Evolutionary conservation across 1,140 invertebrate species (phyloP).

Genomic region (Condylostylus longicornis): DNA sequence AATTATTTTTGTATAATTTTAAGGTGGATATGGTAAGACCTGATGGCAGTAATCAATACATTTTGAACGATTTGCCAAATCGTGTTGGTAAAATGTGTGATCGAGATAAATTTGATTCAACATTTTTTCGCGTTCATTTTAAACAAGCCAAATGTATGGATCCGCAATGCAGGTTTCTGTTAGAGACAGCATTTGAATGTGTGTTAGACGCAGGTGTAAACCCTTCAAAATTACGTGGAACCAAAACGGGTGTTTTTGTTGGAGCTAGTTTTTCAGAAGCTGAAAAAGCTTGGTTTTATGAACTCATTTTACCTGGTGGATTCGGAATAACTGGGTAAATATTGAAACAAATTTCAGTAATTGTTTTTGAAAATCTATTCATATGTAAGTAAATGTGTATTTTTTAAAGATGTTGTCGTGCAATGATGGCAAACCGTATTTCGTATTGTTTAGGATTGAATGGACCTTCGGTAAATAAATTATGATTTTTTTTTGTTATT

Average conservation of each 20-base stretch:
- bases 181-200: conserved; percentile 27
- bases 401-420: conserved; percentile 51
- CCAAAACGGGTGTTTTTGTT: conserved; percentile 55
- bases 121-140: conserved; percentile 62
- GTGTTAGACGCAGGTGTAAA: conserved; percentile 16
- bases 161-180: conserved; percentile 29
- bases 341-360: neutral
- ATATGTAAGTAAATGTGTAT: neutral
- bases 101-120: conserved; percentile 65
- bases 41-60: too few relatives aligned
- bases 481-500: neutral
- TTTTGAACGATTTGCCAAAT: too few relatives aligned
- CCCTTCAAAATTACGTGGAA: conserved; percentile 37
- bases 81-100: conserved; percentile 66
- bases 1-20: too few relatives aligned
- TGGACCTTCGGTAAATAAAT: conserved; percentile 40
- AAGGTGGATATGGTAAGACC: too few relatives aligned
- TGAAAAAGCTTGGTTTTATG: conserved; percentile 44
- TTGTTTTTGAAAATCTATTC: neutral
- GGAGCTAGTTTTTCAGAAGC: conserved; percentile 55
- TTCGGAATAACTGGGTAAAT: conserved; percentile 48
- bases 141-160: conserved; percentile 32
- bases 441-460: conserved; percentile 51
- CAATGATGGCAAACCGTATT: conserved; percentile 75
- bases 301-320: conserved; percentile 35